A percentile compares a stretch with the other conserved stretches of the same genome.
Evolutionary conservation across 2,113 vertebrate species (phyloP).

Genomic region (Channa argus): DNA sequence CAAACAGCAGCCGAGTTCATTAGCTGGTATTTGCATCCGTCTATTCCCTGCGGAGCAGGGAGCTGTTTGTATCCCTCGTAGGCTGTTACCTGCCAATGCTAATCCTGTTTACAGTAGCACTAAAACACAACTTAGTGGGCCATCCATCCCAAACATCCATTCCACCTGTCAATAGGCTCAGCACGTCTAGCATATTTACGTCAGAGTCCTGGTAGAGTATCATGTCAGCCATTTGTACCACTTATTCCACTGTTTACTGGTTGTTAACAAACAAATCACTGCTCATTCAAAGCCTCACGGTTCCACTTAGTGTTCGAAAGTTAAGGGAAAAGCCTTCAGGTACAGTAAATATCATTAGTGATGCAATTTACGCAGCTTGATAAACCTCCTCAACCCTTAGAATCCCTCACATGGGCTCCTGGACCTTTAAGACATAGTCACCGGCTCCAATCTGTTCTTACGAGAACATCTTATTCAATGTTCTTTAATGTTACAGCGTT

Average conservation of each 20-base stretch:
- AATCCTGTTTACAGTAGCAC: constrained; percentile 79
- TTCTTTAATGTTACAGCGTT: no score
- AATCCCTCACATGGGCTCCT: no score
- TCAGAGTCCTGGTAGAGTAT: constrained; percentile 42
- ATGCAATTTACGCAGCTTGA: no score
- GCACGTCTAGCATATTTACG: constrained; percentile 54
- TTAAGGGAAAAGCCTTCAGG: no score
- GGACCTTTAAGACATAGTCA: no score
- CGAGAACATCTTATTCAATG: neutral
- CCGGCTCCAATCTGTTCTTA: no score
- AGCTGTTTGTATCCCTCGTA: constrained; percentile 64
- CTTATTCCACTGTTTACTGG: neutral
- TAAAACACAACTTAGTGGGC: constrained; percentile 73
- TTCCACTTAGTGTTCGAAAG: neutral
- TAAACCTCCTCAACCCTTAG: no score
- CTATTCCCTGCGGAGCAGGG: constrained; percentile 38
- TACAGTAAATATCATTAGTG: no score
- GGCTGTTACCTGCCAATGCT: constrained; percentile 76
- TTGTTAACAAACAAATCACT: constrained; percentile 44
- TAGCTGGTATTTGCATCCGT: constrained; percentile 72
- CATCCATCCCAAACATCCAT: constrained; percentile 66
- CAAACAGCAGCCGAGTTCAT: constrained; percentile 69
- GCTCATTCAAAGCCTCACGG: neutral
- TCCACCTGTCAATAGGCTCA: constrained; percentile 74
- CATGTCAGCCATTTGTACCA: constrained; percentile 53